Conservation (phyloP, 2,797 vertebrate genomes). For the Odontamblyopus rebecca region DNA sequence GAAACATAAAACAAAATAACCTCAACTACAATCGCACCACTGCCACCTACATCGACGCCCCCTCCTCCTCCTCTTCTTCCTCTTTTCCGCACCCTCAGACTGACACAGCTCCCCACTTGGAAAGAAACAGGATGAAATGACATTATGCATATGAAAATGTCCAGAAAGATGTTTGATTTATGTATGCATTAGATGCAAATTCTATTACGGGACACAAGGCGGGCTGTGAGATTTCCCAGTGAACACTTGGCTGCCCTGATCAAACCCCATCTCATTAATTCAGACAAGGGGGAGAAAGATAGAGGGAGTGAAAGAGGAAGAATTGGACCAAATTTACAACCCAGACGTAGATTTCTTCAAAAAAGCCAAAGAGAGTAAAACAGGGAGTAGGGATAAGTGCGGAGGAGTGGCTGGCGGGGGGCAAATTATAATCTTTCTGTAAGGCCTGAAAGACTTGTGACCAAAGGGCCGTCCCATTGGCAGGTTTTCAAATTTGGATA, state of each 20-base stretch:
- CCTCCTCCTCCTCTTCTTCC: conserved; percentile 43
- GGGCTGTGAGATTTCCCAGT: conserved; percentile 97
- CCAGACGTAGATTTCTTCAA: conserved; percentile 86
- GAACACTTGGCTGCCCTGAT: conserved; percentile 99
- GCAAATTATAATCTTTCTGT: conserved; percentile 84
- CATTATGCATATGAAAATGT: conserved; percentile 99
- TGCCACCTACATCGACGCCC: conserved; percentile 67
- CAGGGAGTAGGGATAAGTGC: conserved; percentile 11
- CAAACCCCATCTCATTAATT: conserved; percentile 99
- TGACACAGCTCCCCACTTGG: conserved; percentile 79
- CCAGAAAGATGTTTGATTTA: conserved; percentile 99
- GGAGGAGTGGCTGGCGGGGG: conserved; percentile 51
- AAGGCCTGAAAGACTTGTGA: conserved; percentile 48
- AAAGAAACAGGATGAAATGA: conserved; percentile 99
- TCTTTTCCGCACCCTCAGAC: conserved; percentile 54
- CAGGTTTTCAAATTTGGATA: conserved; percentile 24
- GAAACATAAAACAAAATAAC: conserved; percentile 68
- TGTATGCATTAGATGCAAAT: conserved; percentile 99
- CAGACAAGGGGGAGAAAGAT: conserved; percentile 98
- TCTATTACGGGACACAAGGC: conserved; percentile 99
- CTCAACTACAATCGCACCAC: conserved; percentile 65
- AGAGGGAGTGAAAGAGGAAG: conserved; percentile 77
- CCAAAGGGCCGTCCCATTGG: conserved; percentile 34
- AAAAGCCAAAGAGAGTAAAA: conserved; percentile 68
- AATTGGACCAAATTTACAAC: conserved; percentile 99